These are phyloP conservation scores for Neocrepidodera transversa DNA, from an alignment of 2,888 invertebrate genomes.

Conservation along the genomic window DNA sequence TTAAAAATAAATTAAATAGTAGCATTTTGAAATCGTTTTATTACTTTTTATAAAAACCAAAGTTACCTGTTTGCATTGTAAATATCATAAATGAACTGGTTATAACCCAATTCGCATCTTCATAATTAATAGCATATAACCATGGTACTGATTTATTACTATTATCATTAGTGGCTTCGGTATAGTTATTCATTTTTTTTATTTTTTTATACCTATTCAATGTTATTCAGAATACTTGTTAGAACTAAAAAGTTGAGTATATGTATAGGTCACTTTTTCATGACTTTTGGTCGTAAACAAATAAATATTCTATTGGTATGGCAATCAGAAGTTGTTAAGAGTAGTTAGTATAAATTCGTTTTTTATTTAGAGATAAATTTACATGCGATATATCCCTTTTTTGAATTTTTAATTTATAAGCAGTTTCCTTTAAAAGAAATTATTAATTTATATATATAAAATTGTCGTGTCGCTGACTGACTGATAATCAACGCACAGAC, in stretches of 20 bases:
- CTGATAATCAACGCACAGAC: too few relatives aligned
- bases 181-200: not conserved
- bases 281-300: constrained; percentile 9
- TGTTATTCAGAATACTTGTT: too few relatives aligned
- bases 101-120: constrained; percentile 89
- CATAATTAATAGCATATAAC: constrained; percentile 70
- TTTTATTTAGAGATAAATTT: too few relatives aligned
- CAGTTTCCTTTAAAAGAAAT: too few relatives aligned
- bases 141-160: constrained; percentile 39
- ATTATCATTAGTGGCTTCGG: not conserved
- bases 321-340: constrained; percentile 1
- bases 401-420: too few relatives aligned
- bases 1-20: too few relatives aligned
- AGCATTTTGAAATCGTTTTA: too few relatives aligned
- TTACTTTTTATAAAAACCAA: too few relatives aligned
- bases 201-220: too few relatives aligned
- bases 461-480: too few relatives aligned
- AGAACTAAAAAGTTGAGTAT: too few relatives aligned
- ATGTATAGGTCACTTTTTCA: constrained; percentile 1
- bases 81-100: constrained; percentile 90
- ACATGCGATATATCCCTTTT: not conserved
- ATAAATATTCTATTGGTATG: not conserved
- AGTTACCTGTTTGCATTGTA: constrained; percentile 88
- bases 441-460: too few relatives aligned
- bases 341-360: constrained; percentile 1